Evolutionary conservation across 2,113 vertebrate genomes (phyloP).

Genomic region (Synchiropus splendidus): DNA sequence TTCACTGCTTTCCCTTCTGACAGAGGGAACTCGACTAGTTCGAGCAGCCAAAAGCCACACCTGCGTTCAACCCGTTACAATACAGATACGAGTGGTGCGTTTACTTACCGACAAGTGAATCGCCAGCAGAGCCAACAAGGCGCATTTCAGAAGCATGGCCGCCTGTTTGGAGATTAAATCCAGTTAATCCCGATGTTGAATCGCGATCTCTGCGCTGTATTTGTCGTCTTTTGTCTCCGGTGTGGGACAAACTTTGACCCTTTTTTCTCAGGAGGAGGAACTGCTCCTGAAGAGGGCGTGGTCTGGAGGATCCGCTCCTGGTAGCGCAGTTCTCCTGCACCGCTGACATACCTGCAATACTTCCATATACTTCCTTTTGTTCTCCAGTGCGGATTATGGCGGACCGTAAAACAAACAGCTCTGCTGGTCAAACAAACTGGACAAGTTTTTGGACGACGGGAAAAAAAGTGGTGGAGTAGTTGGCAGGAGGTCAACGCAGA

Average conservation of each 20-base stretch:
- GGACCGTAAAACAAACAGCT: no score
- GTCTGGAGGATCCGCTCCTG: slow-evolving; percentile 2
- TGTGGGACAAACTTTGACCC: slow-evolving; percentile 44
- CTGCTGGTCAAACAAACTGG: no score
- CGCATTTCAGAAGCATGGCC: slow-evolving; percentile 18
- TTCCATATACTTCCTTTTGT: no score
- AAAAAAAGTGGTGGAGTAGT: slow-evolving; percentile 4
- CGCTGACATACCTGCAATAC: no score
- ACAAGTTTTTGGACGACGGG: slow-evolving; percentile 3
- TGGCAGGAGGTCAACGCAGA: no score
- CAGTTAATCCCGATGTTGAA: neutral
- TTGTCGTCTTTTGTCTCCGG: slow-evolving; percentile 6
- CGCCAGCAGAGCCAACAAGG: slow-evolving; percentile 14
- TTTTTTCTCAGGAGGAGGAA: neutral
- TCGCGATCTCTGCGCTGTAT: neutral
- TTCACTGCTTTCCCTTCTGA: no score
- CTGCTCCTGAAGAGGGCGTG: slow-evolving; percentile 24
- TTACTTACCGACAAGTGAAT: slow-evolving; percentile 35
- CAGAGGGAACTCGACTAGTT: no score
- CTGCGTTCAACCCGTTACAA: slow-evolving; percentile 9
- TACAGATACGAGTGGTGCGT: neutral
- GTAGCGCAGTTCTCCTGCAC: slow-evolving; percentile 4
- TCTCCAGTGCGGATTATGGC: no score
- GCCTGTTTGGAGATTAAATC: slow-evolving; percentile 4
- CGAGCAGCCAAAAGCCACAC: slow-evolving; percentile 17